Base-by-base conservation (phyloP, 1,140 invertebrate species). In the Drosophila murphyi region DNA sequence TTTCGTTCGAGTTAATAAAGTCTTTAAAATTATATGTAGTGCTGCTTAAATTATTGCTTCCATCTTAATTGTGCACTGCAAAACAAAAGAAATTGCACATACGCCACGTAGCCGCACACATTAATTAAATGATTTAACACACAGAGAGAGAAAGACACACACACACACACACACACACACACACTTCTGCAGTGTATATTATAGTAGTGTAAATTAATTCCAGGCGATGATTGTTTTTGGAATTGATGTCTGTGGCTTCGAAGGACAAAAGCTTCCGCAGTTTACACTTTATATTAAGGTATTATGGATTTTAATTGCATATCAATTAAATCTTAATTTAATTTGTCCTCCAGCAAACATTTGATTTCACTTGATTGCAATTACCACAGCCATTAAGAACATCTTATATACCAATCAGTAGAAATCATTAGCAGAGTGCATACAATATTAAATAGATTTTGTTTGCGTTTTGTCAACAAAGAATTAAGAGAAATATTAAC, bases 261-360 rank as follows among this genome's bases (percentile, higher is more conserved):
- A 7, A 34, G 35, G 52, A 87, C 62, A 87, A 87, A 71, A 63
- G 75, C 50, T 5, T 39, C 5, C 12, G 54, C 63, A 74, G 73
- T 70, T 70, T 74, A 59, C 75, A 65, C 78, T 74, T 45, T 48
- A 61, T 60, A 72, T 72, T 56, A 72, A 82, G 69, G 73, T 52
- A 75, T 80, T 80, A 80, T 80, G 72, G 76, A 83, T 80, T 89
- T 88, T 88, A 88, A 89, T 88, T 89, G 89, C 77, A 74, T 74
- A 80, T 73, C 83, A 89, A 88, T 88, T 87, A 87, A 80, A 72
- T 64, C 51, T 41, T 77, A 89, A 83, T 88, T 89, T 70, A 72
- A 78, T 20, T 20, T 20, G 20, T 20, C 20, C 20, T 20, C 50
- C 52, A 6, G 50, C 39, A 43, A 56, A 45, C 65, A 55, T 60